These are phyloP conservation scores for Steinernema carpocapsae DNA, from an alignment of 2,888 invertebrate genomes.

Conservation along the genomic window DNA sequence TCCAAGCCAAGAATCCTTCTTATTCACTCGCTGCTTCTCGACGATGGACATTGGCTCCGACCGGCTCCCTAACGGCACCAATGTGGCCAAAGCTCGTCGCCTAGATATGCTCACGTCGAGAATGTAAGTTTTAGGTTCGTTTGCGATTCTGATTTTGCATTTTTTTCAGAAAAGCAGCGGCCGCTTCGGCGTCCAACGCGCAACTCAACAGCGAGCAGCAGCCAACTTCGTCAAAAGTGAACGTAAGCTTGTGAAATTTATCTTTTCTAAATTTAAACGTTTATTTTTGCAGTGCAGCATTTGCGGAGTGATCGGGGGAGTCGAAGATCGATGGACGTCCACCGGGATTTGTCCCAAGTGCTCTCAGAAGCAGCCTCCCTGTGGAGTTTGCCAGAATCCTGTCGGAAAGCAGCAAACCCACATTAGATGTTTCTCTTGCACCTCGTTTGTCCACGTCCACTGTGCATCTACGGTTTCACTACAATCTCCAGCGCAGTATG, in stretches of 20 bases:
- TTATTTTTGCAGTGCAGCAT: not conserved
- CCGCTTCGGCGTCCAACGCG: not conserved
- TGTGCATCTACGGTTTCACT: not conserved
- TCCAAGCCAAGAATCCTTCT: not conserved
- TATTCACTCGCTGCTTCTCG: slow-evolving; percentile 4
- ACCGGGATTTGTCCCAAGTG: slow-evolving; percentile 2
- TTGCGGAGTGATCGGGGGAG: not conserved
- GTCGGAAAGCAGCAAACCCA: slow-evolving; percentile 3
- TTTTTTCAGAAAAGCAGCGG: slow-evolving; percentile 2
- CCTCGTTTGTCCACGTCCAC: slow-evolving; percentile 4
- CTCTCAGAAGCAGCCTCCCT: not conserved
- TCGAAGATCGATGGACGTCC: slow-evolving; percentile 14
- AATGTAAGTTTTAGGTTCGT: not conserved
- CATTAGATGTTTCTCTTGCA: slow-evolving; percentile 12
- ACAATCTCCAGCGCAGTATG: slow-evolving; percentile 7
- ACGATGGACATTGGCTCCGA: slow-evolving; percentile 32
- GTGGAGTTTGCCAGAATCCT: not conserved
- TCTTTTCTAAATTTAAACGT: not conserved
- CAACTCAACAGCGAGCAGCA: slow-evolving; percentile 20
- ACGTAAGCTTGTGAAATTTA: not conserved
- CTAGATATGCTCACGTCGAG: slow-evolving; percentile 12
- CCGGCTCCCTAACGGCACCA: slow-evolving; percentile 5
- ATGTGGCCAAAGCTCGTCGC: not conserved
- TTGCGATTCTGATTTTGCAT: not conserved
- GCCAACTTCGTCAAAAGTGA: slow-evolving; percentile 7